Base-by-base conservation (phyloP, 2,113 vertebrate species). In the Python bivittatus region DNA sequence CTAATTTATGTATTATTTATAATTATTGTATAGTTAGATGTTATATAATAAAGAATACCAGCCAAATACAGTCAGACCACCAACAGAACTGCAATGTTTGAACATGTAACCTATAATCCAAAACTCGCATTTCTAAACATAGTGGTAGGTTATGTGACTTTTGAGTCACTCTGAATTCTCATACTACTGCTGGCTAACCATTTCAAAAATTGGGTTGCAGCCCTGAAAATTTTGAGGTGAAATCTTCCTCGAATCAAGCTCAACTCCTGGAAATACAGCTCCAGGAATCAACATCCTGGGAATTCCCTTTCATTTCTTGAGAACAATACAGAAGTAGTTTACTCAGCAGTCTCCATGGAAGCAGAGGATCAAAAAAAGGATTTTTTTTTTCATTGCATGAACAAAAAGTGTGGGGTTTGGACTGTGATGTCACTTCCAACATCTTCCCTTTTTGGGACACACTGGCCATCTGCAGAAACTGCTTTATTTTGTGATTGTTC, bases 1-100 rank as follows among this genome's bases (percentile, higher is more conserved):
- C 20, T n/a, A 60, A 88, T 88, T 88, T 88, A 88, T 88, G 57
- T 88, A 60, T 88, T 89, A 64, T 53, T 48, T 89, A 11, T 88
- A 25, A 60, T 68, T 89, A 52, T 64, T 25, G 5, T 64, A 53
- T 52, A 20, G 42, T 89, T 89, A 48, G 33, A n/a, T 52, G 27
- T 68, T 89, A n/a, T 29, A 44, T 53, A 44, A 57, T n/a, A 52
- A 6, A 68, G 60, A 68, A 89, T n/a, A n/a, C 42, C 44, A 68
- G 88, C 29, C 42, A 68, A n/a, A 68, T 64, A 22, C 38, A 42
- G 27, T 29, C 88, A 89, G 15, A 52, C 60, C 56, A 58, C 33
- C 86, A 68, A 64, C 42, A 64, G 27, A 33, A 52, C 15, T 20
- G 29, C 33, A 53, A 4, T 53, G 29, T 68, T 33, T 52, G 42